Conservation (phyloP, 1,140 invertebrate species). For the Lamellibrachia luymesi region DNA sequence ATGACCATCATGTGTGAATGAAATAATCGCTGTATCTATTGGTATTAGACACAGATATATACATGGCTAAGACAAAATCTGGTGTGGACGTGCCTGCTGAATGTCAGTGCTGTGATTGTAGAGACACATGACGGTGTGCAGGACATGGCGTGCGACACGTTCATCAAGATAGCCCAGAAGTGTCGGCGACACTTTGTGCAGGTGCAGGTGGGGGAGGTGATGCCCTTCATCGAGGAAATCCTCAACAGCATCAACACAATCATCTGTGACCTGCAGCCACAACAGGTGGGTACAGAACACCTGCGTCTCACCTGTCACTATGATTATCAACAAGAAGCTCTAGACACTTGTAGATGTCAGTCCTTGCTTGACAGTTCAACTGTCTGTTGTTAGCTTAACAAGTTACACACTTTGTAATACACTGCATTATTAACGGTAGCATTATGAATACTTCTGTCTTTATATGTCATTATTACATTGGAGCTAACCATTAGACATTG, state of each 20-base stretch:
- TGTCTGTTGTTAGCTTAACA: not conserved
- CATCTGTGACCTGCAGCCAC: slow-evolving; percentile 96
- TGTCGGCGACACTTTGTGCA: slow-evolving; percentile 96
- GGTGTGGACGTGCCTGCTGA: not conserved
- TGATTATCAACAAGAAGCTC: no score
- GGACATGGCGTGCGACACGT: slow-evolving; percentile 99
- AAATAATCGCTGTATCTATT: no score
- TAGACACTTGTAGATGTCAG: not conserved
- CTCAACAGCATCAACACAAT: slow-evolving; percentile 92
- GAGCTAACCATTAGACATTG: not conserved
- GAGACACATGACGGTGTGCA: slow-evolving; percentile 98
- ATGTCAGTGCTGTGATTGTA: slow-evolving; percentile 43
- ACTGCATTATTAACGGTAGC: not conserved
- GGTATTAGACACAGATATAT: no score
- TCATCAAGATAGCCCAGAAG: slow-evolving; percentile 99
- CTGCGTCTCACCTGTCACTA: not conserved
- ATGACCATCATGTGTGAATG: no score
- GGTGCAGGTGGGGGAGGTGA: slow-evolving; percentile 91
- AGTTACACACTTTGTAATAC: not conserved
- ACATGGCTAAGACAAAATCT: no score
- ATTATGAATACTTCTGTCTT: not conserved
- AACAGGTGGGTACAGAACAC: slow-evolving; percentile 68
- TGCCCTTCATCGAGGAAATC: slow-evolving; percentile 99
- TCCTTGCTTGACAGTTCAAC: not conserved
- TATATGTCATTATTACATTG: not conserved